These are phyloP conservation scores for Cyaniris semiargus DNA, from an alignment of 2,888 invertebrate genomes.

Conservation along the genomic window DNA sequence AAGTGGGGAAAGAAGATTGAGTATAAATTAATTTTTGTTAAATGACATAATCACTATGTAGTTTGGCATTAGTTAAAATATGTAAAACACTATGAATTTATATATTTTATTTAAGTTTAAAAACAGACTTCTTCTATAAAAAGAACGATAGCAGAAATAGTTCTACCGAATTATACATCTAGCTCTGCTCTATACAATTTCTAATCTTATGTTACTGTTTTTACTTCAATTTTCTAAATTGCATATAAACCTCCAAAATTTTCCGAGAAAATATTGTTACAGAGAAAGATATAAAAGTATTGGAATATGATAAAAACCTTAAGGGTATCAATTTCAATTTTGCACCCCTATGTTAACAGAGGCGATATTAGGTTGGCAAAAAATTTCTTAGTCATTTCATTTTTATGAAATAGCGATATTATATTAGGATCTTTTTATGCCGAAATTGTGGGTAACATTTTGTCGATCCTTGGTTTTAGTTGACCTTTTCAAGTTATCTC, in stretches of 20 bases:
- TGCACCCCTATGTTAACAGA: constrained; percentile 34
- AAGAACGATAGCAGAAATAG: too few species aligned
- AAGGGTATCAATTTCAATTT: constrained; percentile 35
- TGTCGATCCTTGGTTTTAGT: background rate
- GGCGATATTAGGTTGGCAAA: constrained; percentile 34
- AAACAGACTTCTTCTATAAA: too few species aligned
- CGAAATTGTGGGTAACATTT: constrained; percentile 11
- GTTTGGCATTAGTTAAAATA: too few species aligned
- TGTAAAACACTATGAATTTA: too few species aligned
- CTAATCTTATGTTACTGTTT: background rate
- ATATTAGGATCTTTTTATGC: constrained; percentile 21
- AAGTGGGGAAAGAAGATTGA: background rate
- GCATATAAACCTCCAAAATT: background rate
- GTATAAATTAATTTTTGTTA: background rate
- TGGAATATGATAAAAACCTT: constrained; percentile 34
- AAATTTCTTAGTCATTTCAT: constrained; percentile 34
- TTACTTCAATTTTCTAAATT: constrained; percentile 13
- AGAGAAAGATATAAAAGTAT: constrained; percentile 30
- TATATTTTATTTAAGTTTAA: too few species aligned
- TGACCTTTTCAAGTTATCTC: background rate
- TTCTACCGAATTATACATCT: too few species aligned
- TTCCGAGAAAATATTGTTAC: constrained; percentile 27
- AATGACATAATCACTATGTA: background rate
- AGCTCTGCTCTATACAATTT: too few species aligned
- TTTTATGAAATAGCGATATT: constrained; percentile 30